phyloP scores from a whole-genome alignment of 2,888 invertebrate species.

The Tetranychus truncatus region DNA sequence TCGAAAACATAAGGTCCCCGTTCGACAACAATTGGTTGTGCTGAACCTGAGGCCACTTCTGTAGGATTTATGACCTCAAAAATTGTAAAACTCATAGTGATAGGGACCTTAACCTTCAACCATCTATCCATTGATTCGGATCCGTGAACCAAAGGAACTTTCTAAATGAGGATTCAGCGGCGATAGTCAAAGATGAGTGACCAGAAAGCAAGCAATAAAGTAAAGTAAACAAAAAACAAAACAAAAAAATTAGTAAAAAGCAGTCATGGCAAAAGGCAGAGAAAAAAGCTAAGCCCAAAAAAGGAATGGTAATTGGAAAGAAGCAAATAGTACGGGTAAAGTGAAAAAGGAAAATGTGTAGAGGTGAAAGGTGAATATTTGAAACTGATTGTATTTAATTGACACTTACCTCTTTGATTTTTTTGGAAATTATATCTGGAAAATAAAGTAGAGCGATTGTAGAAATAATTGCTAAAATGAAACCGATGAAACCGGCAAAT shows the following conservation, averaged over 20 bases:
- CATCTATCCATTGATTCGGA: conserved; percentile 10
- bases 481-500: neutral
- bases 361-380: neutral
- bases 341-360: neutral
- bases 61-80: conserved; percentile 7
- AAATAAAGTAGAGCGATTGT: conserved; percentile 3
- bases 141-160: conserved; percentile 3
- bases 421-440: conserved; percentile 10
- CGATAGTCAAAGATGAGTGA: neutral
- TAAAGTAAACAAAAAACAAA: neutral
- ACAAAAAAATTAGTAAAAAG: neutral
- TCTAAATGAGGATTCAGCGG: neutral
- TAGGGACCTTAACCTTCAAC: conserved; percentile 6
- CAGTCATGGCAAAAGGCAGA: neutral
- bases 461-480: neutral
- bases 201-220: neutral
- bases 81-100: conserved; percentile 13
- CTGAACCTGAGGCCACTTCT: neutral
- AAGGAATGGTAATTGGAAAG: neutral
- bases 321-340: neutral
- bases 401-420: conserved; percentile 9
- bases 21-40: neutral
- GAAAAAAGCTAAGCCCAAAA: neutral
- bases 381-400: too few relatives aligned
- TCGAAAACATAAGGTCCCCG: conserved; percentile 16